Evolutionary conservation across 1,140 invertebrate species (phyloP), one percentile per base, ranked within the genome.

Genomic region (Bursaphelenchus mucronatus): DNA sequence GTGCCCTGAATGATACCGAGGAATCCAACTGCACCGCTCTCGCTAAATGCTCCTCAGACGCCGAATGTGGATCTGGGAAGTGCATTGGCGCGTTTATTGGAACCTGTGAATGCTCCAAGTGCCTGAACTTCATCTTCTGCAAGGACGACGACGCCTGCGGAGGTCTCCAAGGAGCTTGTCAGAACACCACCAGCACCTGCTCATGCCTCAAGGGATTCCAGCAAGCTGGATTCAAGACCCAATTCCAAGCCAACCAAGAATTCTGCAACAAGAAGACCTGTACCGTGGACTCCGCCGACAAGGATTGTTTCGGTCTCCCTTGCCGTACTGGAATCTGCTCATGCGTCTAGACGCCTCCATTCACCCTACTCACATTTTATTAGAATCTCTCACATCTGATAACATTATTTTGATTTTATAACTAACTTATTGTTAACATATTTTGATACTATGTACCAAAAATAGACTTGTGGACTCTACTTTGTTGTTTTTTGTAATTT

Each of bases 181-280:
- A 61, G 21, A 53, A 45, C 11, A 61, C 58, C 13, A n/a, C 30
- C n/a, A 56, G 39, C 9, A 9, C 50, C n/a, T 61, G 58, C 21
- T 15, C 46, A 8, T 61, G 58, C 58, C 47, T 49, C 30, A 13
- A 39, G n/a, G 45, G 43, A 49, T 17, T 3, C n/a, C 10, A 15
- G 13, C 9, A 15, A 15, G 21, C 46, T 10, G 58, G 58, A 15
- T 61, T 21, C 21, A 11, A 44, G 13, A 40, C 46, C n/a, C 41
- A 21, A 10, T 47, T 61, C 19, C 44, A 61, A 9, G 41, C 58
- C 21, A 44, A 49, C 39, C 39, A 13, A 15, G 19, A 39, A 13
- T 19, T 61, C 19, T 61, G 58, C 58, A 61, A 61, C 45, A 47
- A 49, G 41, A 61, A 61, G 30, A 13, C 46, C 21, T 61, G 58